Evolutionary conservation across 2,113 vertebrate genomes (phyloP).

Genomic region (Tenebrosternarchus preto): DNA sequence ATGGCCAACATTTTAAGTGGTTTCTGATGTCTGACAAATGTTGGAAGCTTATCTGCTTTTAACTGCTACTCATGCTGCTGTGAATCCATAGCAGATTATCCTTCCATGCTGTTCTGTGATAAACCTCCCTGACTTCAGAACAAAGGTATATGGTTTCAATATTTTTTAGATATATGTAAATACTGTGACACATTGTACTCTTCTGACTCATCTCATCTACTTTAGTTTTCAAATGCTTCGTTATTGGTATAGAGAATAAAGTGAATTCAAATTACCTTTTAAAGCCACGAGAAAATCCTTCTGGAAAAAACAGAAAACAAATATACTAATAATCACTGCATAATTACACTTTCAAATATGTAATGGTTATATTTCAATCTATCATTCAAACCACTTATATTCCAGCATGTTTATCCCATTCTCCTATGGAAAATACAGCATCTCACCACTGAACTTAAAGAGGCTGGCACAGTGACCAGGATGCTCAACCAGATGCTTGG

Average conservation of each 20-base stretch:
- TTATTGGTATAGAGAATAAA: neutral
- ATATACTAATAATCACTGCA: neutral
- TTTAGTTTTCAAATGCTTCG: neutral
- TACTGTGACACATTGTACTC: too few species aligned
- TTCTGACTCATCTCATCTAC: too few species aligned
- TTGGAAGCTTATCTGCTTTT: too few species aligned
- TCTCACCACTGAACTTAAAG: conserved; percentile 67
- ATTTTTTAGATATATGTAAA: too few species aligned
- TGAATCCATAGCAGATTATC: too few species aligned
- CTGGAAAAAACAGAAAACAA: conserved; percentile 28
- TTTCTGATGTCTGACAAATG: too few species aligned
- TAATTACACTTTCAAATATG: neutral
- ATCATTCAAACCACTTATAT: neutral
- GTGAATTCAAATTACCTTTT: conserved; percentile 46
- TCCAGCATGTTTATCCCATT: too few species aligned
- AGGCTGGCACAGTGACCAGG: conserved; percentile 74
- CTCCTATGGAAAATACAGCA: neutral
- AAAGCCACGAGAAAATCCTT: conserved; percentile 53
- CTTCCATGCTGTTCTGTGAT: too few species aligned
- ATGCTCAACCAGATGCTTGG: conserved; percentile 83
- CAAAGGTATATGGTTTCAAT: too few species aligned
- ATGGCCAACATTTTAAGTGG: too few species aligned
- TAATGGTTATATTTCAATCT: neutral
- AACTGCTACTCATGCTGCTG: too few species aligned
- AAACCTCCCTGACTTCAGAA: too few species aligned